Evolutionary conservation across 2,888 invertebrate species (phyloP), one percentile per base, ranked within the genome.

Genomic region (Oligia latruncula): DNA sequence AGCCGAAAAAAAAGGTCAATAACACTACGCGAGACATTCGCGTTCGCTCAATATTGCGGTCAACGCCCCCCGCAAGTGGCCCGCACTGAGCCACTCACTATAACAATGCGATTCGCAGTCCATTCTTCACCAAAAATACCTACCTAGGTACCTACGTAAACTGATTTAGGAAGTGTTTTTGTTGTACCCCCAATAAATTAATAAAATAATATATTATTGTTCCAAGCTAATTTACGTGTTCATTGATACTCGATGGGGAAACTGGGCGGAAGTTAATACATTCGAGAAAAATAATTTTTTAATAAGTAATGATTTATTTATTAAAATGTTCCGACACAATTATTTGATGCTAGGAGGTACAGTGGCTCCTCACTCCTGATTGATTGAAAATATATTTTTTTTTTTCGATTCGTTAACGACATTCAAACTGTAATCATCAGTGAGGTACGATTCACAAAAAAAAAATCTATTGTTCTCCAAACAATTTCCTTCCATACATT

Each of bases 21-120:
- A 96, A 96, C 96, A 95, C 95, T 94, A 94, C 95, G 94, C 93
- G 95, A 96, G 96, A 97, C 96, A 96, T 96, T 96, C 95, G 96
- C 96, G 96, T 95, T 95, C 94, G 94, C 93, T 96, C 95, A 95
- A 95, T 95, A 95, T 95, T 95, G 94, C 96, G 96, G 96, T 96
- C 96, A 95, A 95, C 95, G 96, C 94, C 95, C 96, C 94, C 94
- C 94, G 91, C 93, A 92, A 93, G 91, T 94, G 92, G 93, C 92
- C 93, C 92, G 92, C 85, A 90, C 90, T 84, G 88, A 91, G 87
- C 86, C 83, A 82, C 87, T 87, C 87, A 82, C 86, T 87, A 88
- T 87, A 89, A 89, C 89, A 87, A 88, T 90, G 86, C 74, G 81
- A 90, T 87, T 88, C 80, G 86, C 84, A 83, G 84, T 79, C 81